A percentile compares a stretch with the other conserved stretches of the same genome.
These are phyloP conservation scores for Phasianus colchicus DNA, from an alignment of 2,113 vertebrate genomes.

Conservation along the genomic window DNA sequence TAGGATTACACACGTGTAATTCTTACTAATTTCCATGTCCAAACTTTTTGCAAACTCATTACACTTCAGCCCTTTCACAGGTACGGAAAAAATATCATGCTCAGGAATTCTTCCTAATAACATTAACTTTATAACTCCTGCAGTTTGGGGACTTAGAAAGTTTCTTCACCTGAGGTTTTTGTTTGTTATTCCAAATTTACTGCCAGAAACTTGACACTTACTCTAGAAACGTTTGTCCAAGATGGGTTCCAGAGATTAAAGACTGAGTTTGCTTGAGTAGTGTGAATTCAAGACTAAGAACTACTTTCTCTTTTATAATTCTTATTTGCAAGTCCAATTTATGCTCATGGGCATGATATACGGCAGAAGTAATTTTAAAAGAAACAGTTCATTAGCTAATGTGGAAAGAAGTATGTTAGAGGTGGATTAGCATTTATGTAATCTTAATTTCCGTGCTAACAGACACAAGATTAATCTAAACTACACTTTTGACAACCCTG, in stretches of 20 bases:
- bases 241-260: slow-evolving; percentile 49
- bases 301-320: slow-evolving; percentile 32
- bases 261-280: slow-evolving; percentile 4
- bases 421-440: not conserved
- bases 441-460: not conserved
- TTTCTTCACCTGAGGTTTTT: slow-evolving; percentile 60
- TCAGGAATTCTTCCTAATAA: slow-evolving; percentile 37
- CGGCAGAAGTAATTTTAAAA: not conserved
- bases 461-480: not conserved
- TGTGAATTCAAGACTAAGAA: slow-evolving; percentile 45
- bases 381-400: not conserved
- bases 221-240: slow-evolving; percentile 53
- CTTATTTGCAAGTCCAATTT: slow-evolving; percentile 29
- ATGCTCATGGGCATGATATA: not conserved
- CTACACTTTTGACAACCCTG: not conserved
- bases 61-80: slow-evolving; percentile 41
- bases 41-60: slow-evolving; percentile 47
- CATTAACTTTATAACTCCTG: slow-evolving; percentile 30
- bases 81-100: slow-evolving; percentile 33
- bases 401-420: not conserved
- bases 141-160: slow-evolving; percentile 30
- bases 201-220: slow-evolving; percentile 55
- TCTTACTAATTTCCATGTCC: slow-evolving; percentile 25
- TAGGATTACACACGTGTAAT: not conserved
- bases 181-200: slow-evolving; percentile 66